Base-by-base conservation (phyloP, 2,797 vertebrate species). In the Orientallactaga sibirica region DNA sequence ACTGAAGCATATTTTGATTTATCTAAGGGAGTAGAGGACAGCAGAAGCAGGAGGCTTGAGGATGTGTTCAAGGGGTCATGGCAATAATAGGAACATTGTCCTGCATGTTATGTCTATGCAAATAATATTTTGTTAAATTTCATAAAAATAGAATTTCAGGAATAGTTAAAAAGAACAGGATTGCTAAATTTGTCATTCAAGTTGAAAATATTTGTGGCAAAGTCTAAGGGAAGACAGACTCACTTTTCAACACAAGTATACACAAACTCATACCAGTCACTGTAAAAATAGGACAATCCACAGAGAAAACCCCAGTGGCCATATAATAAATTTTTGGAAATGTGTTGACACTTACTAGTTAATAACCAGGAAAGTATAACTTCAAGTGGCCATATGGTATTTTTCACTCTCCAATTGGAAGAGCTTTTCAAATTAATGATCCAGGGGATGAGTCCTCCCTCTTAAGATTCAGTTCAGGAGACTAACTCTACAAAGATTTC, bases 351-450 rank as follows among this genome's bases (percentile, higher is more conserved):
- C 27, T 89, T 9, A 24, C 55, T 67, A 18, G 37, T 67, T 77
- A 76, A 73, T 85, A 87, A 33, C 58, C 37, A 92, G 77, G 92
- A 70, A 75, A 81, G 80, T 71, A 90, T 80, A 92, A 75, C 4
- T 33, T 41, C 33, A 66, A 84, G 48, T 27, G 74, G 22, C 3
- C 5, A 8, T 12, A 12, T 80, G 33, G 2, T 43, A 37, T 37
- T 37, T 37, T 37, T 37, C 33, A 37, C 33, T 37, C 33, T 37
- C 33, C 48, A 8, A 48, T 48, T 48, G 48, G 48, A 85, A 80
- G 29, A 80, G 27, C 55, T n/a, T 55, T 90, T 80, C 4, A 61
- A 41, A 68, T 27, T 25, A 5, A 76, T 58, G 87, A n/a, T 3
- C 11, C 29, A 41, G 20, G 64, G 24, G 4, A 80, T 10, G 43